Conservation (phyloP, 2,888 invertebrate genomes). For the Galerucella pusilla region DNA sequence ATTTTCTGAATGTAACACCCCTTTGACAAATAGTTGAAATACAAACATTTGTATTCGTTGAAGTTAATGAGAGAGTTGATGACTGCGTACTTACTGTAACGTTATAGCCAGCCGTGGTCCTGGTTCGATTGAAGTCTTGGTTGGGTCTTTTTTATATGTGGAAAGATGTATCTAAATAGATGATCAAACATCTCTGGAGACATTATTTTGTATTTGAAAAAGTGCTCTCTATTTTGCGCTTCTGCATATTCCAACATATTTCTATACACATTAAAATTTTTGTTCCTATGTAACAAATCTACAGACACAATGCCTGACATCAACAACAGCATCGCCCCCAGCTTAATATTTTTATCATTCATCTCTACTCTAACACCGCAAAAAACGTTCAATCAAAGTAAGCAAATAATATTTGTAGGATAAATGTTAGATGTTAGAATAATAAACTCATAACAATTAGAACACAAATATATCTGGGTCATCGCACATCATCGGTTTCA, state of each 20-base stretch:
- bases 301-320: slow-evolving; percentile 17
- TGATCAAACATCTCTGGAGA: slow-evolving; percentile 21
- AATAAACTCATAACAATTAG: too few relatives aligned
- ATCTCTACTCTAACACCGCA: not conserved
- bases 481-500: too few relatives aligned
- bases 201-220: slow-evolving; percentile 33
- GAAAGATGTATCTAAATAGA: not conserved
- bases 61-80: not conserved
- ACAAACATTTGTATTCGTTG: slow-evolving; percentile 10
- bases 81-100: slow-evolving; percentile 10
- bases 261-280: slow-evolving; percentile 5
- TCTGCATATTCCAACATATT: slow-evolving; percentile 4
- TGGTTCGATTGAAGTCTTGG: slow-evolving; percentile 9
- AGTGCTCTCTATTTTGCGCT: slow-evolving; percentile 23
- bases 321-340: slow-evolving; percentile 14
- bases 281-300: not conserved
- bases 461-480: too few relatives aligned
- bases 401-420: not conserved
- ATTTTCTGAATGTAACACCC: slow-evolving; percentile 45
- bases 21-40: slow-evolving; percentile 43
- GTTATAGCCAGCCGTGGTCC: slow-evolving; percentile 22
- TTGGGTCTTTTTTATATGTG: not conserved
- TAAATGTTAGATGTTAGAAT: too few relatives aligned
- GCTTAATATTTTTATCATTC: slow-evolving; percentile 11
- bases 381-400: not conserved